A percentile compares a stretch with the other conserved stretches of the same genome.
These are phyloP conservation scores for Sterrhoptilus dennistouni DNA, from an alignment of 2,113 vertebrate species.

Conservation along the genomic window DNA sequence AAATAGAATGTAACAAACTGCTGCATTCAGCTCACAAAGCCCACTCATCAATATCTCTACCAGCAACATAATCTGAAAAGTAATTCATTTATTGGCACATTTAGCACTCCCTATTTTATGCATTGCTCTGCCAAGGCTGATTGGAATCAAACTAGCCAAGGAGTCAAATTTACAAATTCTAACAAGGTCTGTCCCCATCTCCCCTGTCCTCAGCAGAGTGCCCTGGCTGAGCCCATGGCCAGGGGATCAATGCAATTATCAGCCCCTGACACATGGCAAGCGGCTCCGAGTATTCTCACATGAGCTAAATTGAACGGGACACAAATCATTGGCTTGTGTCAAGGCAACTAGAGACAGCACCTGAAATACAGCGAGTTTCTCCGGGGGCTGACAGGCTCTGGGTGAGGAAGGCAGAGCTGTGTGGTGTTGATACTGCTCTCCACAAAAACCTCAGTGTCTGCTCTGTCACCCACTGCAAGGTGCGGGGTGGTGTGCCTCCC, in stretches of 20 bases:
- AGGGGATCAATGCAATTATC: constrained; percentile 69
- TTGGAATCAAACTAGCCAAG: constrained; percentile 23
- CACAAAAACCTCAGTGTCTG: background rate
- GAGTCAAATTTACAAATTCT: constrained; percentile 28
- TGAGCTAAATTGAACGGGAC: constrained; percentile 60
- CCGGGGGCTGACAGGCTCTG: background rate
- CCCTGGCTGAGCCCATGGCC: constrained; percentile 17
- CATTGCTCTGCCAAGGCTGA: constrained; percentile 29
- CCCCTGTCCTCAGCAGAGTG: constrained; percentile 1
- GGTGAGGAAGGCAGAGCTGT: background rate
- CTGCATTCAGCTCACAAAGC: background rate
- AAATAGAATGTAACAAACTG: background rate
- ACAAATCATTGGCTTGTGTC: constrained; percentile 68
- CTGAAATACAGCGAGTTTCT: constrained; percentile 31
- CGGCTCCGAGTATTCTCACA: constrained; percentile 20
- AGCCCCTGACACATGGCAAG: constrained; percentile 46
- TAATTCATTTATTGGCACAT: constrained; percentile 56
- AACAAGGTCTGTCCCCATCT: background rate
- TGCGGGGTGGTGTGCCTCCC: background rate
- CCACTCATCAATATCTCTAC: constrained; percentile 32
- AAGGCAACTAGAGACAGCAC: constrained; percentile 35
- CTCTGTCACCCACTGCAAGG: background rate
- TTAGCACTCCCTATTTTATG: background rate
- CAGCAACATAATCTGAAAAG: constrained; percentile 10
- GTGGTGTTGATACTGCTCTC: background rate